Base-by-base conservation (phyloP, 2,888 invertebrate species). In the Xanthostigma xanthostigma region DNA sequence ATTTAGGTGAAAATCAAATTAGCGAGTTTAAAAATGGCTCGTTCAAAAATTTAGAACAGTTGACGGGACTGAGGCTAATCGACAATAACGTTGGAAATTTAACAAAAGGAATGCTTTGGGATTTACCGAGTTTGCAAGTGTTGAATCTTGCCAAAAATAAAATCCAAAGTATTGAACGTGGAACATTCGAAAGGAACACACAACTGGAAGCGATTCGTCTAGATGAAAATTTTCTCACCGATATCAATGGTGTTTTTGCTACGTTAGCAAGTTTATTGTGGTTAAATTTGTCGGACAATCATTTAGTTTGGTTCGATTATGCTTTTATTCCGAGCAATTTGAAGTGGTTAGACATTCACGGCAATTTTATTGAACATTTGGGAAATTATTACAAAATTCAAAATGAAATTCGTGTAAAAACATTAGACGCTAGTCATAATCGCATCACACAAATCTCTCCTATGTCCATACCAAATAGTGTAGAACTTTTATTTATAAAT, bases 1-100 rank as follows among this genome's bases (percentile, higher is more conserved):
- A 93, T 66, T 73, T 96, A 60, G 92, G 91, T 45, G 91, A 93
- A 68, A 96, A 95, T 71, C 83, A 85, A 66, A 88, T 96, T 59
- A 78, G 78, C 39, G 77, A 78, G 46, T 84, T 96, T 56, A 79
- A 75, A 61, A 89, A 91, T 60, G 86, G 86, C 49, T 86, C 89
- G 3, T 86, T 95, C 62, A 80, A 79, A 62, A 87, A 89, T 64
- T 72, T 95, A 47, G 81, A 84, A 58, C 88, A 91, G 66, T 73
- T 96, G 56, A 89, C 88, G 48, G 88, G 90, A 13, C 70, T 96
- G 50, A 76, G 92, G 47, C 64, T 95, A 59, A 91, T 93, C 58
- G 89, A 91, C 61, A 95, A 95, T 69, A 83, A 85, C 62, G 86
- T 88, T 61, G 87, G 85, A 48, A 90, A 86, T 70, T 74, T 87